Percentiles rank a stretch among this genome's conserved stretches.
These are phyloP conservation scores for Caenorhabditis becei DNA, from an alignment of 2,888 invertebrate genomes.

Conservation along the genomic window DNA sequence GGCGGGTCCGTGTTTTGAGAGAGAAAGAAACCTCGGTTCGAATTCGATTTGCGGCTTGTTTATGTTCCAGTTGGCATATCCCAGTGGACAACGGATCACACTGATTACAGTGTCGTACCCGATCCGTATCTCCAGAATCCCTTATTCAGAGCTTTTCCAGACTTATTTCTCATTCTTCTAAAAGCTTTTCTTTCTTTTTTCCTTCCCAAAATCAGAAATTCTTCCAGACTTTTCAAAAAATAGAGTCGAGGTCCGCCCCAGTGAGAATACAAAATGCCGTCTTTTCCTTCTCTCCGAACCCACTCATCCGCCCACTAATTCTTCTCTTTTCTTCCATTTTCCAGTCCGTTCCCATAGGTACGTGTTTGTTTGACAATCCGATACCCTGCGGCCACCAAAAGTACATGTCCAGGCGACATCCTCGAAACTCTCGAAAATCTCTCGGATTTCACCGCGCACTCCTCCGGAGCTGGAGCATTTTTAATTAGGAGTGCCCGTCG, in stretches of 20 bases:
- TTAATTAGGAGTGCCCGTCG: slow-evolving; percentile 53
- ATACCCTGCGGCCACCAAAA: slow-evolving; percentile 39
- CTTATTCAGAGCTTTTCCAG: background rate
- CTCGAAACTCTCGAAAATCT: slow-evolving; percentile 57
- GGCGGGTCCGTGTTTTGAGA: slow-evolving; percentile 29
- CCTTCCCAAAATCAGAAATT: slow-evolving; percentile 26
- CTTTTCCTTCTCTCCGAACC: slow-evolving; percentile 16
- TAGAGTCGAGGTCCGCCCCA: background rate
- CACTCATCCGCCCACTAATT: slow-evolving; percentile 44
- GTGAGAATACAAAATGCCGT: background rate
- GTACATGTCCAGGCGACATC: slow-evolving; percentile 45
- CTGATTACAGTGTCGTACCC: background rate
- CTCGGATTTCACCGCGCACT: slow-evolving; percentile 50
- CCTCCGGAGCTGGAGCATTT: slow-evolving; percentile 36
- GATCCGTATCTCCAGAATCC: background rate
- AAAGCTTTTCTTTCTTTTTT: background rate
- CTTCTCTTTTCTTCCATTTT: slow-evolving; percentile 15
- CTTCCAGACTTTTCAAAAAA: slow-evolving; percentile 28
- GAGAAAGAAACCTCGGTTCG: slow-evolving; percentile 7
- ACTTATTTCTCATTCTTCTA: slow-evolving; percentile 22
- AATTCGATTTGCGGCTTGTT: slow-evolving; percentile 28
- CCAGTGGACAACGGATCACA: background rate
- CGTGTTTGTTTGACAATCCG: slow-evolving; percentile 32
- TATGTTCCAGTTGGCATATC: slow-evolving; percentile 7
- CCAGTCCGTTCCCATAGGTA: slow-evolving; percentile 27